A percentile compares a stretch with the other conserved stretches of the same genome.
Conservation (phyloP, 2,113 vertebrate genomes). For the Ochotona curzoniae region DNA sequence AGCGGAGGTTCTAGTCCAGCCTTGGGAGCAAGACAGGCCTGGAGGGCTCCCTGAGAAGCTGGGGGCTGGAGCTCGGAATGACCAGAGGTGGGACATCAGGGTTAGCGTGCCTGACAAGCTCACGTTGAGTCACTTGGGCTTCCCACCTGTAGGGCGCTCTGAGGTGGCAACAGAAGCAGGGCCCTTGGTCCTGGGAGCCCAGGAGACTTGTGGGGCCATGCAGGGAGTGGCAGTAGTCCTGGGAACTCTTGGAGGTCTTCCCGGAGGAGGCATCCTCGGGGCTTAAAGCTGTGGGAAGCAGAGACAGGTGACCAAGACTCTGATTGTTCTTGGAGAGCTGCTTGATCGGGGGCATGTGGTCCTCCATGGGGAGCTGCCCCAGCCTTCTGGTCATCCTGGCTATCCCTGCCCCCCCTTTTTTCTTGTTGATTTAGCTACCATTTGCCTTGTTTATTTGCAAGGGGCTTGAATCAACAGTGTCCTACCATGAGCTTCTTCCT, state of each 20-base stretch:
- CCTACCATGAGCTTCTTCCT: not conserved
- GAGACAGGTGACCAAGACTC: not conserved
- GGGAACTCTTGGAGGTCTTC: not conserved
- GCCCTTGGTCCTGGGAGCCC: not conserved
- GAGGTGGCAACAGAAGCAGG: not conserved
- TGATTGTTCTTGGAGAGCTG: not conserved
- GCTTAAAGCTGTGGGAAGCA: not conserved
- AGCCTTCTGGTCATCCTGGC: not conserved
- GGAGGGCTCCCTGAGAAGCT: not conserved
- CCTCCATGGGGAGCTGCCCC: not conserved
- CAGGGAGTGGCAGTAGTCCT: not conserved
- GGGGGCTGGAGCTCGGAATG: not conserved
- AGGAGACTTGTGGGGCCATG: not conserved
- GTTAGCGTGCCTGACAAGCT: no score
- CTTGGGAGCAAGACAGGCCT: not conserved
- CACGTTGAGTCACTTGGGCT: no score
- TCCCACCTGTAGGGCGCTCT: not conserved
- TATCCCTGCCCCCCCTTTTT: not conserved
- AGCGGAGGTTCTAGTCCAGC: not conserved
- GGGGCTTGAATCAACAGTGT: not conserved
- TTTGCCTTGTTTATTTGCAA: slow-evolving; percentile 17
- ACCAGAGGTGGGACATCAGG: not conserved
- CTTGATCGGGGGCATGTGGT: not conserved
- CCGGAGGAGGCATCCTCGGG: not conserved
- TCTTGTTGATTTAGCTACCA: not conserved